phyloP scores from a whole-genome alignment of 23 tunicate genomes.

The Halocynthia roretzi region DNA sequence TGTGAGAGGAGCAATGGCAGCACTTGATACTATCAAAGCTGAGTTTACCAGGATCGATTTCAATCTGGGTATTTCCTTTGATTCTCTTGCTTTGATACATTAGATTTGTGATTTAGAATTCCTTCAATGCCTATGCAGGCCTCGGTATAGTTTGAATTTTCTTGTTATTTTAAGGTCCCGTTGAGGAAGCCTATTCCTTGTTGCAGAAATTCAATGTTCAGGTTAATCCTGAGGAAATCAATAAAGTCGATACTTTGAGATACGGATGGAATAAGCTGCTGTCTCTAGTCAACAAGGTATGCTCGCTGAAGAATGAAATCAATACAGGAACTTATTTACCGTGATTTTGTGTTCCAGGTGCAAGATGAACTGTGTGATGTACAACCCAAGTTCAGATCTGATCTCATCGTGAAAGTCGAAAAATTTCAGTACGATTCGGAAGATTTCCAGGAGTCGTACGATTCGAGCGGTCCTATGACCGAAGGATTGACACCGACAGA shows the following conservation, averaged over 20 bases:
- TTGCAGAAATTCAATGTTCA: slow-evolving; percentile 88
- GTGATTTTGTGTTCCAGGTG: slow-evolving; percentile 20
- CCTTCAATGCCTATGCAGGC: not conserved
- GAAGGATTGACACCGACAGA: slow-evolving; percentile 92
- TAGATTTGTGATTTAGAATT: not conserved
- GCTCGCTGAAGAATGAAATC: not conserved
- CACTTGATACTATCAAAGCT: slow-evolving; percentile 71
- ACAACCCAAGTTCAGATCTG: slow-evolving; percentile 74
- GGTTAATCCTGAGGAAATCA: slow-evolving; percentile 76
- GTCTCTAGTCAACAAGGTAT: slow-evolving; percentile 73
- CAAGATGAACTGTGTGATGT: slow-evolving; percentile 73
- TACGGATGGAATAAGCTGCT: slow-evolving; percentile 92
- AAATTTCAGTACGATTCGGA: slow-evolving; percentile 69
- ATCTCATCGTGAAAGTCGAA: slow-evolving; percentile 77
- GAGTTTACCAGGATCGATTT: slow-evolving; percentile 93
- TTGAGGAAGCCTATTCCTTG: slow-evolving; percentile 93
- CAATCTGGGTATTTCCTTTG: slow-evolving; percentile 50
- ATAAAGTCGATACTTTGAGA: slow-evolving; percentile 89
- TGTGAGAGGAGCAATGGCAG: slow-evolving; percentile 84
- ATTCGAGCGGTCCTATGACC: slow-evolving; percentile 80
- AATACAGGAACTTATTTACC: not conserved
- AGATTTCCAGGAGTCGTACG: slow-evolving; percentile 75
- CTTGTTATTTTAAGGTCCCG: slow-evolving; percentile 58
- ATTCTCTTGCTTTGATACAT: not conserved
- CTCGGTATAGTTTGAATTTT: slow-evolving; percentile 5